Evolutionary conservation across 2,888 invertebrate species (phyloP), one percentile per base, ranked within the genome.

Genomic region (Ophonus ardosiacus): DNA sequence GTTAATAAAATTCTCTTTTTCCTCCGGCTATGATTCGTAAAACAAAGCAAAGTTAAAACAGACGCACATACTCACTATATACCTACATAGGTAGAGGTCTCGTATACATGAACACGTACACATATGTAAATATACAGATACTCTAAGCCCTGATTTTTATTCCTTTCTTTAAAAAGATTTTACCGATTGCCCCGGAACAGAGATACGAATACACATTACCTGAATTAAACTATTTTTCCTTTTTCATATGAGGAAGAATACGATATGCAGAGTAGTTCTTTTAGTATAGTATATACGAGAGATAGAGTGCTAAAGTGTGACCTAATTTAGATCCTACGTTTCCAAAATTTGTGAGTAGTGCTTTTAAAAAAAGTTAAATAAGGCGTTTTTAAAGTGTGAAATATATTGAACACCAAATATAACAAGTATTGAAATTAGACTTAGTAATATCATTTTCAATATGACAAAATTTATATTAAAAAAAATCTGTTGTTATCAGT

Each of bases 81-180:
- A n/a, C n/a, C 1, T 24, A n/a, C 10, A 68, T 68, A 68, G 31
- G 31, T 24, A 17, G 1, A 18, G 5, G 7, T 7, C 21, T 21
- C 63, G 18, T 63, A 63, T 24, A 51, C 59, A 59, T 15, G n/a
- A 31, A 68, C 31, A 68, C 68, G 31, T 68, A 38, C 38, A 31
- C 24, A 21, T 63, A 24, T 63, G 63, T 63, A 63, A 63, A 63
- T 65, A 15, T 63, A 63, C 63, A 38, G 68, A 68, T 38, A 68
- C 31, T 13, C 4, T 68, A 68, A 68, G 68, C 68, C 13, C 88
- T 59, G 89, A 78, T 78, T 78, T 78, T 78, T 78, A 78, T 78
- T 78, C 57, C 38, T 57, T 51, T 78, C 78, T 56, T 56, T 78
- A 21, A 78, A 18, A 78, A 51, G 24, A 78, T 78, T 78, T 78